Percentiles rank a stretch among this genome's conserved stretches.
Evolutionary conservation across 2,113 vertebrate genomes (phyloP).

Genomic region (Bucco capensis): DNA sequence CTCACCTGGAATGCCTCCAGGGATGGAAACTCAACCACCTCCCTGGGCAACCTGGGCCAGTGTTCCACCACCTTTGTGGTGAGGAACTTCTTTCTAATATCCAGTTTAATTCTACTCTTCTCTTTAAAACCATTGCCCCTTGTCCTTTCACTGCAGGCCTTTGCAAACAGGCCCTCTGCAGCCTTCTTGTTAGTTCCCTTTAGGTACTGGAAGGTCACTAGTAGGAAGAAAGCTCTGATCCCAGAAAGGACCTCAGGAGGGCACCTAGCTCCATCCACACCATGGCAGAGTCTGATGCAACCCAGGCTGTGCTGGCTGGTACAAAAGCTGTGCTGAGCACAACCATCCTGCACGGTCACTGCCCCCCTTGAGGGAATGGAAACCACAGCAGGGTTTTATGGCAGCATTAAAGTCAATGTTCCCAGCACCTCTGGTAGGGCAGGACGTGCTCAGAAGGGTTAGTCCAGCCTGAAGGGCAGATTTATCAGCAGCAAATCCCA

Average conservation of each 20-base stretch:
- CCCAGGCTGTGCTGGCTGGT: neutral
- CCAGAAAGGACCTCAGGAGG: neutral
- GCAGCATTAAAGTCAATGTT: neutral
- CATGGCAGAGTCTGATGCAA: neutral
- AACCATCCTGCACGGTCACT: neutral
- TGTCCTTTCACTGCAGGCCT: no score
- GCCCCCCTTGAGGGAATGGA: neutral
- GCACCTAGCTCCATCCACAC: neutral
- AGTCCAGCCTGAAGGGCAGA: slow-evolving; percentile 20
- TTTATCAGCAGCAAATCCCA: neutral
- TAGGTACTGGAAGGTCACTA: no score
- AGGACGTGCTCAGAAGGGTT: neutral
- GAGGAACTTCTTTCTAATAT: no score
- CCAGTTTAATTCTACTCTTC: no score
- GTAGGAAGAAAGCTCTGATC: neutral
- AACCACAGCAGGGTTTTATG: neutral
- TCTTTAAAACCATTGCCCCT: no score
- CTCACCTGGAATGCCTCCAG: no score
- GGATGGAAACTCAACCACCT: no score
- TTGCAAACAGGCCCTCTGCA: no score
- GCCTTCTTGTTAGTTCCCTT: no score
- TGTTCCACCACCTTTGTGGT: no score
- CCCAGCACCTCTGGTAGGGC: neutral
- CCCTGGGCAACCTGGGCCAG: no score
- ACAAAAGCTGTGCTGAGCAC: neutral